phyloP scores from a whole-genome alignment of 2,888 invertebrate species.

The Lasius fuliginosus region DNA sequence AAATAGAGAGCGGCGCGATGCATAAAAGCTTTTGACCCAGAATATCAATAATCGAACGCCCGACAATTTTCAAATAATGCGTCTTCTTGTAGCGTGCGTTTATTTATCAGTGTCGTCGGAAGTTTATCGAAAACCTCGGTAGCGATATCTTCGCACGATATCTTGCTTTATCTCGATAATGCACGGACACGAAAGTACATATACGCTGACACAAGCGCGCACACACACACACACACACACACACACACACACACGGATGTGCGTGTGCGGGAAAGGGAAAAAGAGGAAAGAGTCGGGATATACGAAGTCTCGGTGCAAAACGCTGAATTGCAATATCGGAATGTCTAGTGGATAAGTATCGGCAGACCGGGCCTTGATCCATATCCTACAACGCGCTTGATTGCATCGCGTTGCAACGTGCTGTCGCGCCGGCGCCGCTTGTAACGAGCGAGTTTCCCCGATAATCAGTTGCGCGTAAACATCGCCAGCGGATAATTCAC shows the following conservation, averaged over 20 bases:
- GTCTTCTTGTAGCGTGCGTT: slow-evolving; percentile 27
- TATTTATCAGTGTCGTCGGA: slow-evolving; percentile 51
- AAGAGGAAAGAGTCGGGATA: slow-evolving; percentile 22
- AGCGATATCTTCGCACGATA: neutral
- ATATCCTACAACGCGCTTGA: slow-evolving; percentile 72
- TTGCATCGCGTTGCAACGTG: slow-evolving; percentile 31
- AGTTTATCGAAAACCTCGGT: slow-evolving; percentile 59
- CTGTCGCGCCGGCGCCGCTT: neutral
- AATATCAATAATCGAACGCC: slow-evolving; percentile 71
- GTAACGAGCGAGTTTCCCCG: slow-evolving; percentile 28
- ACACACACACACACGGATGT: slow-evolving; percentile 1
- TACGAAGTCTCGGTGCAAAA: slow-evolving; percentile 65
- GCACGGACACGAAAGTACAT: slow-evolving; percentile 7
- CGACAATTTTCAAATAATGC: slow-evolving; percentile 70
- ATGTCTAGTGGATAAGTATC: slow-evolving; percentile 80
- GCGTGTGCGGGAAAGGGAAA: neutral
- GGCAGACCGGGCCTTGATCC: slow-evolving; percentile 80
- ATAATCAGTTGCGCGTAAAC: slow-evolving; percentile 36
- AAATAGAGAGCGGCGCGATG: slow-evolving; percentile 56
- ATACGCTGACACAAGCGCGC: neutral
- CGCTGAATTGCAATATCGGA: slow-evolving; percentile 81
- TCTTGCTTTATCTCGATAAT: slow-evolving; percentile 21
- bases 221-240: no score
- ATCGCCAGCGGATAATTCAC: neutral
- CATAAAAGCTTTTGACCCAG: slow-evolving; percentile 72